phyloP scores from a whole-genome alignment of 2,797 vertebrate genomes.

The Tarsius wallacei region DNA sequence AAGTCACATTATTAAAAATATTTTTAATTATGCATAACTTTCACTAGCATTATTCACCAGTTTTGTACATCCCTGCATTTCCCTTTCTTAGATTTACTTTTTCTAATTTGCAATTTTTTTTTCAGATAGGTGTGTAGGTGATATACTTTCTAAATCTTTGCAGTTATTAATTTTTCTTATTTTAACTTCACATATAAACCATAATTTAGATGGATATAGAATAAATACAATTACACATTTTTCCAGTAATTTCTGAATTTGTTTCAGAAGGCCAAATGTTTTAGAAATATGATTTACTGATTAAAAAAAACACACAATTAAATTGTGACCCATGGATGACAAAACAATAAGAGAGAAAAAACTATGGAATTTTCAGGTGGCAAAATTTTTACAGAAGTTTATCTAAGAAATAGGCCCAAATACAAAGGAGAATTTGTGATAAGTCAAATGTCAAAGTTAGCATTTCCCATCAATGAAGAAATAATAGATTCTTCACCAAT shows the following conservation, averaged over 20 bases:
- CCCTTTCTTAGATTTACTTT: slow-evolving; percentile 17
- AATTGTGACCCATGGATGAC: not conserved
- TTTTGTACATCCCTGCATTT: not conserved
- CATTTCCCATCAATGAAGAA: not conserved
- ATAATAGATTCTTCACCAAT: not conserved
- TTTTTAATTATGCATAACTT: not conserved
- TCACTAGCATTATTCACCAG: not conserved
- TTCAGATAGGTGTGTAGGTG: not conserved
- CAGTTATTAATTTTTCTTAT: not conserved
- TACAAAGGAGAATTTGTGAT: not conserved
- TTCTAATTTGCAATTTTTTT: not conserved
- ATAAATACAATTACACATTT: not conserved
- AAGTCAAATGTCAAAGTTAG: not conserved
- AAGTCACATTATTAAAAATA: not conserved
- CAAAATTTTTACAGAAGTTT: not conserved
- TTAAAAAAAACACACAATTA: slow-evolving; percentile 27
- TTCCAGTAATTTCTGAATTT: slow-evolving; percentile 5
- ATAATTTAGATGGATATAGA: not conserved
- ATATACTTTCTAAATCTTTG: not conserved
- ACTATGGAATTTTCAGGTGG: not conserved
- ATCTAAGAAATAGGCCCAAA: not conserved
- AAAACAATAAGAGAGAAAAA: not conserved
- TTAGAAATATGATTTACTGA: not conserved
- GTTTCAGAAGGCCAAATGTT: not conserved
- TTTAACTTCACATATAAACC: not conserved